These are phyloP conservation scores for Andrena haemorrhoa DNA, from an alignment of 2,888 invertebrate genomes.

Conservation along the genomic window DNA sequence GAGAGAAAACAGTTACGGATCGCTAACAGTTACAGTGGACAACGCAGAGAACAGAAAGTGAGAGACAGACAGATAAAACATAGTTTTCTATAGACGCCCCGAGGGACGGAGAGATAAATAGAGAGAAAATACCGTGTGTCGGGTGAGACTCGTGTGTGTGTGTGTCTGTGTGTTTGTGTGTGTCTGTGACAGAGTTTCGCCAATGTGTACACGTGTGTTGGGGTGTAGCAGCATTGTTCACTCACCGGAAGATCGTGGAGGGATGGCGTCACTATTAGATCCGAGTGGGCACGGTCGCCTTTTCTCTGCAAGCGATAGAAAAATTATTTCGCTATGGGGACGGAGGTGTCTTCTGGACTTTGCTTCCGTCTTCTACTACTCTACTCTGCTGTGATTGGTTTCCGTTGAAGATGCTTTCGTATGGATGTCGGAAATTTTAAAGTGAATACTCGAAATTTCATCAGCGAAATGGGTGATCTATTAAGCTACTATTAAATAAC, in stretches of 20 bases:
- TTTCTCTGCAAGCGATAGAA: slow-evolving; percentile 77
- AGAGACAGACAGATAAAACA: slow-evolving; percentile 53
- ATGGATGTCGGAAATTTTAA: too few relatives aligned
- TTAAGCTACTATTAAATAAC: too few relatives aligned
- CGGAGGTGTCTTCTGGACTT: too few relatives aligned
- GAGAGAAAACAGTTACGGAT: slow-evolving; percentile 48
- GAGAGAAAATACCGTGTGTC: slow-evolving; percentile 37
- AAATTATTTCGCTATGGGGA: background rate
- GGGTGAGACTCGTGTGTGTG: slow-evolving; percentile 22
- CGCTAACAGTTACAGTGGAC: slow-evolving; percentile 63
- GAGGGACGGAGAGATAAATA: slow-evolving; percentile 46
- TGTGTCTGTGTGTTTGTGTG: slow-evolving; percentile 16
- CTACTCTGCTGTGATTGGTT: too few relatives aligned
- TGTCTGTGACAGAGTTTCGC: slow-evolving; percentile 11
- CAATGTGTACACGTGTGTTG: slow-evolving; percentile 15
- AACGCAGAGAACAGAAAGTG: slow-evolving; percentile 61
- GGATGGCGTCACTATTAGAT: slow-evolving; percentile 82
- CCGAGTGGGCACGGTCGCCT: slow-evolving; percentile 82
- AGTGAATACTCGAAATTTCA: background rate
- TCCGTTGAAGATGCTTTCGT: too few relatives aligned
- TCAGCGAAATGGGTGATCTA: background rate
- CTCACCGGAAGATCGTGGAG: slow-evolving; percentile 84
- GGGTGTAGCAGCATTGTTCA: slow-evolving; percentile 37
- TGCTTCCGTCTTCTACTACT: too few relatives aligned
- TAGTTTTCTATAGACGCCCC: slow-evolving; percentile 52